A percentile compares a stretch with the other conserved stretches of the same genome.
Conservation (phyloP, 2,888 invertebrate species). For the Chloromyia formosa region DNA sequence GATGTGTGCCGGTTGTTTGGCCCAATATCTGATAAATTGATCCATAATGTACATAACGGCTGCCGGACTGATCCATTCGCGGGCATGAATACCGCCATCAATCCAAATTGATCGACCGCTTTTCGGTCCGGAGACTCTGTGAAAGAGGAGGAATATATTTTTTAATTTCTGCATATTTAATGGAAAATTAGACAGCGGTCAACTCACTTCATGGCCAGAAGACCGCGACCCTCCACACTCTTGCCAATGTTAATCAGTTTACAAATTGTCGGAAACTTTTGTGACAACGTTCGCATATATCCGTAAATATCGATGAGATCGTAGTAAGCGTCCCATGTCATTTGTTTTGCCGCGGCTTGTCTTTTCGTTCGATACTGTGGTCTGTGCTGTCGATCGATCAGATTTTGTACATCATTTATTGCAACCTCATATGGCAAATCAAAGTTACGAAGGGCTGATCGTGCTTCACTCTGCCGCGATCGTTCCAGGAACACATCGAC, state of each 20-base stretch:
- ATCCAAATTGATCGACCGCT: slow-evolving; percentile 76
- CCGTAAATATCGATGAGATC: slow-evolving; percentile 73
- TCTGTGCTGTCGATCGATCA: slow-evolving; percentile 74
- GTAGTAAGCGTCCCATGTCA: slow-evolving; percentile 83
- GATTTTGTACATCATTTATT: slow-evolving; percentile 77
- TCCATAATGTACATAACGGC: slow-evolving; percentile 80
- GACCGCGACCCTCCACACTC: slow-evolving; percentile 75
- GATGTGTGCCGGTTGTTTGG: slow-evolving; percentile 70
- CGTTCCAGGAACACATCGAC: slow-evolving; percentile 76
- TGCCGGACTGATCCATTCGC: slow-evolving; percentile 90
- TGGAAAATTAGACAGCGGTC: neutral
- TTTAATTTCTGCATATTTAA: neutral
- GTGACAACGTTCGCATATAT: slow-evolving; percentile 76
- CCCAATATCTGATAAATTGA: slow-evolving; percentile 73
- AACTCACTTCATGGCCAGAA: slow-evolving; percentile 70
- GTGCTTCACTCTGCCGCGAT: slow-evolving; percentile 70
- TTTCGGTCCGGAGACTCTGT: slow-evolving; percentile 75
- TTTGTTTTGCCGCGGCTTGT: slow-evolving; percentile 54
- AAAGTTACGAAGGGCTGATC: slow-evolving; percentile 69
- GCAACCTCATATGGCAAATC: slow-evolving; percentile 72
- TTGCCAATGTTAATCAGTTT: slow-evolving; percentile 77
- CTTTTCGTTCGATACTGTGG: slow-evolving; percentile 53
- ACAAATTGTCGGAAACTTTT: slow-evolving; percentile 75
- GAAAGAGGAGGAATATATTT: neutral
- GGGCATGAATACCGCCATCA: slow-evolving; percentile 83